phyloP scores from a whole-genome alignment of 2,888 invertebrate species.

The Lasius fuliginosus region DNA sequence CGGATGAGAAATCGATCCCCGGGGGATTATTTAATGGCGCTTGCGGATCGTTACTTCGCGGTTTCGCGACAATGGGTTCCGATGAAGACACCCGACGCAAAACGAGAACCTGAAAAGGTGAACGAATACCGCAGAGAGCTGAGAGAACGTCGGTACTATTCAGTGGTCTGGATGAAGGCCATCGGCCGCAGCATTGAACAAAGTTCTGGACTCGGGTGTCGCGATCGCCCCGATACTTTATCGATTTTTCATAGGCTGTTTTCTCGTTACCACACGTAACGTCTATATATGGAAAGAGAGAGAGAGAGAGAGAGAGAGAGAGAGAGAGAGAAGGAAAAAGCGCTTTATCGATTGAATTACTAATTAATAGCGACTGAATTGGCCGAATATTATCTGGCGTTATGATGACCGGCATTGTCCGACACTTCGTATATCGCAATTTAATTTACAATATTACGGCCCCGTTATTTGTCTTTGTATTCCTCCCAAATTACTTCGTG shows the following conservation, averaged over 20 bases:
- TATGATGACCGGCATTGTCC: constrained; percentile 14
- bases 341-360: constrained; percentile 50
- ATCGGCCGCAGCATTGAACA: constrained; percentile 39
- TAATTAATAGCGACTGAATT: constrained; percentile 42
- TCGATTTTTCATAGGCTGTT: constrained; percentile 56
- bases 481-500: constrained; percentile 31
- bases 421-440: constrained; percentile 23
- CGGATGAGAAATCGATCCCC: constrained; percentile 19
- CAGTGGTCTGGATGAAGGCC: constrained; percentile 63
- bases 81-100: constrained; percentile 44
- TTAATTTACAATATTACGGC: constrained; percentile 42
- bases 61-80: constrained; percentile 39
- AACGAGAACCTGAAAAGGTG: constrained; percentile 55
- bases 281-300: not conserved
- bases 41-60: constrained; percentile 34
- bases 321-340: not conserved
- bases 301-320: not conserved
- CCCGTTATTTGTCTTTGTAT: constrained; percentile 43
- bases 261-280: constrained; percentile 10
- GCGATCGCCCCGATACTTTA: constrained; percentile 63
- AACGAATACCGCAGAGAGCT: constrained; percentile 50
- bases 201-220: constrained; percentile 48
- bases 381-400: constrained; percentile 28
- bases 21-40: constrained; percentile 34
- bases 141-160: constrained; percentile 58